A percentile compares a stretch with the other conserved stretches of the same genome.
Evolutionary conservation across 1,140 invertebrate species (phyloP).

Genomic region (Lepidostoma basale): DNA sequence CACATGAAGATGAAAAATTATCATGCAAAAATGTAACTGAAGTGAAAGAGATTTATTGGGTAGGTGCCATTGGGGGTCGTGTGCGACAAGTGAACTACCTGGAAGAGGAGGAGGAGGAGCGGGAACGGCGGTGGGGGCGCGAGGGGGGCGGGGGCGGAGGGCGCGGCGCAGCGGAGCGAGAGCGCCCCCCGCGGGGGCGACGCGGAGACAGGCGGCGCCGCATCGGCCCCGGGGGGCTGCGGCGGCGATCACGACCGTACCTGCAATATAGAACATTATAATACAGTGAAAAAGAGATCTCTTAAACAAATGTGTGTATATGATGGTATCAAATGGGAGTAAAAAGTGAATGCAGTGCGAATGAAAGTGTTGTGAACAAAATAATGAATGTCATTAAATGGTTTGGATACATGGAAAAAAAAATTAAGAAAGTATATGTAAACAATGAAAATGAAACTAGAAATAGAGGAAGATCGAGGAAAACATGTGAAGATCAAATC

Average conservation of each 20-base stretch:
- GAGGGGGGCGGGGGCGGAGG: conserved; percentile 63
- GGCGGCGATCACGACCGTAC: conserved; percentile 54
- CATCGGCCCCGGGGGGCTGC: conserved; percentile 58
- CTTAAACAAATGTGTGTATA: neutral
- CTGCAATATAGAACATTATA: conserved; percentile 13
- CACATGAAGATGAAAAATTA: no score
- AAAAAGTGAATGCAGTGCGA: no score
- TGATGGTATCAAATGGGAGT: neutral
- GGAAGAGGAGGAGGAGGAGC: conserved; percentile 80
- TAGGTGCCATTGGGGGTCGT: no score
- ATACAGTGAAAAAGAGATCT: no score
- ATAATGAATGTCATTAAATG: neutral
- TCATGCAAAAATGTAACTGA: no score
- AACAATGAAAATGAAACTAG: no score
- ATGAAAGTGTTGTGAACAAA: no score
- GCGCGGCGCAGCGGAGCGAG: conserved; percentile 66
- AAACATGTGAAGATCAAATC: no score
- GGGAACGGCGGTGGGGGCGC: conserved; percentile 69
- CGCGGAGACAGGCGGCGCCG: conserved; percentile 51
- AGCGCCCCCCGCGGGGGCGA: conserved; percentile 62
- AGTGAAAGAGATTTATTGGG: no score
- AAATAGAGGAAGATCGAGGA: no score
- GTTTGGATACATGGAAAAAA: no score
- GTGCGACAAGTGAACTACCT: conserved; percentile 68
- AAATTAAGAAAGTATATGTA: no score